phyloP scores from a whole-genome alignment of 2,797 vertebrate genomes.

The Amblyraja radiata region DNA sequence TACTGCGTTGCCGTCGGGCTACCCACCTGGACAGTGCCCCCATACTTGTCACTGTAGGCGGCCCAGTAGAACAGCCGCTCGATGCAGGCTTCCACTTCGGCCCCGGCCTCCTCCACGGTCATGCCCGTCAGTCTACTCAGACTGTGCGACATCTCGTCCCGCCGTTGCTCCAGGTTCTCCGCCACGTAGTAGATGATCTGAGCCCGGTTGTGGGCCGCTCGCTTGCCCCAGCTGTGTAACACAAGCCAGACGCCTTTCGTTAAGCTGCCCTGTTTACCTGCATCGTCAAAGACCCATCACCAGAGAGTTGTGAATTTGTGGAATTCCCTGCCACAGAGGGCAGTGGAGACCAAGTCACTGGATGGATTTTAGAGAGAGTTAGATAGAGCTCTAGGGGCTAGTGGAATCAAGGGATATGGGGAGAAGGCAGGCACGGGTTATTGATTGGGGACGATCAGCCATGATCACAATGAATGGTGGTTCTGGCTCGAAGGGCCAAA shows the following conservation, averaged over 20 bases:
- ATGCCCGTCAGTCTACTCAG: constrained; percentile 56
- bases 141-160: constrained; percentile 50
- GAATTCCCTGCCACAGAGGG: no score
- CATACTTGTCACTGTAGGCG: constrained; percentile 63
- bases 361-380: no score
- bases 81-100: constrained; percentile 69
- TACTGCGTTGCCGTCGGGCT: no score
- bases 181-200: constrained; percentile 66
- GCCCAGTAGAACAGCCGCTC: constrained; percentile 68
- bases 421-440: no score
- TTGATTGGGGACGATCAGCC: no score
- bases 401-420: no score
- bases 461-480: no score
- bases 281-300: no score
- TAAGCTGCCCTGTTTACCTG: background rate
- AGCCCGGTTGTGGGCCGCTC: constrained; percentile 58
- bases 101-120: constrained; percentile 49
- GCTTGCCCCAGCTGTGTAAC: constrained; percentile 64
- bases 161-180: constrained; percentile 60
- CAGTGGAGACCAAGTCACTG: no score
- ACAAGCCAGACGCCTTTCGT: background rate
- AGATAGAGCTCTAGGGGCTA: no score
- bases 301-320: no score
- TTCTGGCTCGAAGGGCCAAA: no score
- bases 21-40: constrained; percentile 63